Conservation (phyloP, 2,888 invertebrate species). For the Andrena bicolor region DNA sequence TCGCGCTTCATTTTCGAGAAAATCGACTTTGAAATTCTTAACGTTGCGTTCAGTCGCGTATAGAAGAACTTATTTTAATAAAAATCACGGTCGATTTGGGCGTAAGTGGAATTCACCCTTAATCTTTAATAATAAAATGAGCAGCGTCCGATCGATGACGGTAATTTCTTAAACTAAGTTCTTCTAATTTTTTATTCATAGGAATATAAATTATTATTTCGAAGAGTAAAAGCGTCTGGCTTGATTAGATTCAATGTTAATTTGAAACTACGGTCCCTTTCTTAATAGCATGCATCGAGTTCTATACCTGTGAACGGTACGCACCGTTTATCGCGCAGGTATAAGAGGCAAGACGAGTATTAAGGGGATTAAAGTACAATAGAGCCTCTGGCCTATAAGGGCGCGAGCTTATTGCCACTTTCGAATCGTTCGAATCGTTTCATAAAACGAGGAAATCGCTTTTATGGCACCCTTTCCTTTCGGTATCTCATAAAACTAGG, state of each 20-base stretch:
- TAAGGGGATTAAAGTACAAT: conserved; percentile 11
- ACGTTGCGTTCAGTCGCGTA: too few relatives aligned
- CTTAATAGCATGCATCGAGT: conserved; percentile 13
- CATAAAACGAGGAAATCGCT: background rate
- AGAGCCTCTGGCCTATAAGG: background rate
- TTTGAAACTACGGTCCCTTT: background rate
- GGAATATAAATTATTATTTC: too few relatives aligned
- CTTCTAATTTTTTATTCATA: background rate
- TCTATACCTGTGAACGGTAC: conserved; percentile 13
- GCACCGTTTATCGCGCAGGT: conserved; percentile 20
- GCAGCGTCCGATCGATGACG: background rate
- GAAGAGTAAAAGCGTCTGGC: background rate
- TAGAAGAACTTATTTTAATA: too few relatives aligned
- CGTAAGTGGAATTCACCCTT: too few relatives aligned
- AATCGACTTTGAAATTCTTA: too few relatives aligned
- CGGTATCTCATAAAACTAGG: background rate
- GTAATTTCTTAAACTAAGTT: background rate
- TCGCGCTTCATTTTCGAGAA: too few relatives aligned
- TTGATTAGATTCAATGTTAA: background rate
- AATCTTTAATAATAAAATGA: background rate
- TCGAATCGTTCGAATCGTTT: background rate
- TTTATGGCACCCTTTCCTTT: background rate
- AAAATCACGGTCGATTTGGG: too few relatives aligned
- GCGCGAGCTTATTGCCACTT: conserved; percentile 15
- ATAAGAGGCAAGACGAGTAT: conserved; percentile 15